These are phyloP conservation scores for Alectoris magna DNA, from an alignment of 2,797 vertebrate species.

Conservation along the genomic window DNA sequence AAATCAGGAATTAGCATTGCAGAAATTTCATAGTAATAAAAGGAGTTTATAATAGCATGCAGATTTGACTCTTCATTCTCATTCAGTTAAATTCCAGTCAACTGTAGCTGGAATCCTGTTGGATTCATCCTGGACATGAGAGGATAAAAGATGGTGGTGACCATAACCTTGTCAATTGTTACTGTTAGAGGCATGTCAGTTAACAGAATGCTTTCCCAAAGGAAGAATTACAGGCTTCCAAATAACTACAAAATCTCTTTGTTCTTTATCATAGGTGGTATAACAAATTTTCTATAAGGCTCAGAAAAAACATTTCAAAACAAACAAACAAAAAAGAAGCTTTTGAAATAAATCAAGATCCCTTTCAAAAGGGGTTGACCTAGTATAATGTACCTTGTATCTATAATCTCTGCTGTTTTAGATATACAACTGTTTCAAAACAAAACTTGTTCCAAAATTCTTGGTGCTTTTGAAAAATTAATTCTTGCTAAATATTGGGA, in stretches of 20 bases:
- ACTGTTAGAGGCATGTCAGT: background rate
- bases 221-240: background rate
- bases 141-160: background rate
- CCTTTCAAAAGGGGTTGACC: background rate
- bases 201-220: background rate
- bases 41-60: background rate
- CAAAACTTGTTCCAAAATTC: background rate
- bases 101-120: background rate
- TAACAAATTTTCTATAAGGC: background rate
- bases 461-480: background rate
- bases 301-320: background rate
- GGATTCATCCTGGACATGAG: background rate
- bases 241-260: background rate
- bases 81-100: background rate
- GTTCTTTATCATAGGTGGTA: background rate
- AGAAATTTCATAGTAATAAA: background rate
- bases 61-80: background rate
- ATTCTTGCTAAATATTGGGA: background rate
- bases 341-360: background rate
- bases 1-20: background rate
- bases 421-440: background rate
- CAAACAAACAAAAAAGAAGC: background rate
- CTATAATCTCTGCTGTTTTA: background rate
- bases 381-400: too few relatives aligned
- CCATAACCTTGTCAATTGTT: background rate